A percentile compares a stretch with the other conserved stretches of the same genome.
phyloP scores from a whole-genome alignment of 2,888 invertebrate species.

The Drosophila antonietae region DNA sequence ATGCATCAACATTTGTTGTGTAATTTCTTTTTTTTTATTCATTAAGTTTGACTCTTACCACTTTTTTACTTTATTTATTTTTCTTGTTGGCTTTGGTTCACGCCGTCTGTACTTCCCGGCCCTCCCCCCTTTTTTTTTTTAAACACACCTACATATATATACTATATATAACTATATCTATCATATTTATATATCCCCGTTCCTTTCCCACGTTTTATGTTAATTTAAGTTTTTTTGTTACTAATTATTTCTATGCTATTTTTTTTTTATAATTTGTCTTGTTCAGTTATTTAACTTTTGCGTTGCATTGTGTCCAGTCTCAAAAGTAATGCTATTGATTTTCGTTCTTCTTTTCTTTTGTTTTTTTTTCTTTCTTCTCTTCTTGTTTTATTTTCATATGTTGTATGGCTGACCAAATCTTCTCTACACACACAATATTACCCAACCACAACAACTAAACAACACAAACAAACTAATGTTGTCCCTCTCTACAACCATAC shows the following conservation, averaged over 20 bases:
- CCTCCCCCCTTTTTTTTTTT: neutral
- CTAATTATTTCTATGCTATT: slow-evolving; percentile 36
- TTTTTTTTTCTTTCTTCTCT: slow-evolving; percentile 65
- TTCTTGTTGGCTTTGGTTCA: slow-evolving; percentile 40
- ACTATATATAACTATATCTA: neutral
- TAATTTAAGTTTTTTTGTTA: slow-evolving; percentile 61
- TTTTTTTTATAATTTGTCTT: slow-evolving; percentile 31
- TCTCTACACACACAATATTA: slow-evolving; percentile 35
- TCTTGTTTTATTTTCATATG: slow-evolving; percentile 79
- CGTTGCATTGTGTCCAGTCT: slow-evolving; percentile 69
- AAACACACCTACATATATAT: neutral
- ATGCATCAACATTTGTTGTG: slow-evolving; percentile 39
- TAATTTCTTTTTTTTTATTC: slow-evolving; percentile 14
- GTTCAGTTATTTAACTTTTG: slow-evolving; percentile 31
- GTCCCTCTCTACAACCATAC: slow-evolving; percentile 47
- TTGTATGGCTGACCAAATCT: slow-evolving; percentile 69
- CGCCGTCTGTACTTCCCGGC: neutral
- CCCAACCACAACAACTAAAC: slow-evolving; percentile 26
- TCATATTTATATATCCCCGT: slow-evolving; percentile 5
- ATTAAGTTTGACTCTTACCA: slow-evolving; percentile 8
- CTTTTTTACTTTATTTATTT: neutral
- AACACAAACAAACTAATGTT: too few relatives aligned
- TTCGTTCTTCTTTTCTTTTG: slow-evolving; percentile 78
- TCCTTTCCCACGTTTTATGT: slow-evolving; percentile 43
- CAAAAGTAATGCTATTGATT: slow-evolving; percentile 78